Percentiles rank a stretch among this genome's conserved stretches.
phyloP scores from a whole-genome alignment of 2,113 vertebrate species.

The Gnathonemus echidnorhynchus region DNA sequence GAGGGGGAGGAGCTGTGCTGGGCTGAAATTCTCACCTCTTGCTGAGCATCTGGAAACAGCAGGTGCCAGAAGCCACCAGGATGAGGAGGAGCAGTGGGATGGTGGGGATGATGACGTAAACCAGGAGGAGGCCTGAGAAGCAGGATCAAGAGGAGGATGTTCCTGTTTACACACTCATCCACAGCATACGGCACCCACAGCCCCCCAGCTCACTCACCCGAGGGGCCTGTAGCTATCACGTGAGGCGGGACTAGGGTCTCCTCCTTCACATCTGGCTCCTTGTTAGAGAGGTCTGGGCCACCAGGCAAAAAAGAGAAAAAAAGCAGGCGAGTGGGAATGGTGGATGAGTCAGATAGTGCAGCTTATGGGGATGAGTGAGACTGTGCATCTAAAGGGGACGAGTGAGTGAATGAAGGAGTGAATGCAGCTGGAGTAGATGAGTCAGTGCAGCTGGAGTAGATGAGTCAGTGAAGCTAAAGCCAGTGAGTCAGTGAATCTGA shows the following conservation, averaged over 20 bases:
- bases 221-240: conserved; percentile 45
- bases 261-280: conserved; percentile 45
- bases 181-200: neutral
- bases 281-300: conserved; percentile 56
- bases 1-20: neutral
- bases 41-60: conserved; percentile 88
- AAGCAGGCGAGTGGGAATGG: neutral
- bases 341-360: neutral
- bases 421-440: neutral
- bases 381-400: neutral
- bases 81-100: conserved; percentile 91
- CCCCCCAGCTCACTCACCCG: conserved; percentile 46
- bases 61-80: conserved; percentile 87
- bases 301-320: conserved; percentile 20
- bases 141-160: conserved; percentile 31
- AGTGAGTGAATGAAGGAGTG: neutral
- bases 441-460: neutral
- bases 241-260: conserved; percentile 33
- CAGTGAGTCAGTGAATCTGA: neutral
- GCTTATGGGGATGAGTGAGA: neutral
- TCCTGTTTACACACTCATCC: neutral
- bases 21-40: conserved; percentile 66
- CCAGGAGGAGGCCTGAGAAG: conserved; percentile 78
- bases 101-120: conserved; percentile 90
- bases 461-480: neutral